phyloP scores from a whole-genome alignment of 2,113 vertebrate genomes.

The Sceloporus undulatus region DNA sequence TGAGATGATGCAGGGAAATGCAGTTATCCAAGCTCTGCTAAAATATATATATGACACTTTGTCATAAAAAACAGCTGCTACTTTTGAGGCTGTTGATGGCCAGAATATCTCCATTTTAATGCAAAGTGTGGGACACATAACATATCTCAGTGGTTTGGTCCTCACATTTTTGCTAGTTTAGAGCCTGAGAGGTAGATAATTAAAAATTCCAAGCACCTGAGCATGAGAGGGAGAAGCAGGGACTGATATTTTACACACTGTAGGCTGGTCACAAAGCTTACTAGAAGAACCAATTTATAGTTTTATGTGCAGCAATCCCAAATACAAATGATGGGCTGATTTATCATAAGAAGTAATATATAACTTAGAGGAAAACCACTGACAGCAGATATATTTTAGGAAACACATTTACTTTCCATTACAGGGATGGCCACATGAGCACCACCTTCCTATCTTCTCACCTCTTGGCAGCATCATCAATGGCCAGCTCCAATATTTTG shows the following conservation, averaged over 20 bases:
- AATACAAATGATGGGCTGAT: not conserved
- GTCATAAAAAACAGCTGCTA: conserved; percentile 17
- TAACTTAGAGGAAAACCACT: not conserved
- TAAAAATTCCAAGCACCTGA: not conserved
- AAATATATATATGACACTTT: not conserved
- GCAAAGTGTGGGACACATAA: too few relatives aligned
- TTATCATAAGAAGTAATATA: not conserved
- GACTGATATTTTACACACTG: not conserved
- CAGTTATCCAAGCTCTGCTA: conserved; percentile 1
- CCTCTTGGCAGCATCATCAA: not conserved
- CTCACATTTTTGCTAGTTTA: not conserved
- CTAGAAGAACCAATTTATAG: not conserved
- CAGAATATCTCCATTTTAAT: not conserved
- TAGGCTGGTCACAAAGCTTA: not conserved
- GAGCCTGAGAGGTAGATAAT: not conserved
- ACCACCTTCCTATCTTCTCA: not conserved
- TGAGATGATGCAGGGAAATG: conserved; percentile 5
- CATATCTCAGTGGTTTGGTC: not conserved
- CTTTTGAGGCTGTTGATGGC: not conserved
- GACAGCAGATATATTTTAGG: not conserved
- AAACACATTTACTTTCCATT: not conserved
- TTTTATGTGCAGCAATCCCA: not conserved
- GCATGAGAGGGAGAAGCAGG: not conserved
- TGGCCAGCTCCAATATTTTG: not conserved
- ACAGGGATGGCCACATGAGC: not conserved